Percentiles rank a stretch among this genome's conserved stretches.
Evolutionary conservation across 2,888 invertebrate genomes (phyloP).

Genomic region (Polydesmus complanatus): DNA sequence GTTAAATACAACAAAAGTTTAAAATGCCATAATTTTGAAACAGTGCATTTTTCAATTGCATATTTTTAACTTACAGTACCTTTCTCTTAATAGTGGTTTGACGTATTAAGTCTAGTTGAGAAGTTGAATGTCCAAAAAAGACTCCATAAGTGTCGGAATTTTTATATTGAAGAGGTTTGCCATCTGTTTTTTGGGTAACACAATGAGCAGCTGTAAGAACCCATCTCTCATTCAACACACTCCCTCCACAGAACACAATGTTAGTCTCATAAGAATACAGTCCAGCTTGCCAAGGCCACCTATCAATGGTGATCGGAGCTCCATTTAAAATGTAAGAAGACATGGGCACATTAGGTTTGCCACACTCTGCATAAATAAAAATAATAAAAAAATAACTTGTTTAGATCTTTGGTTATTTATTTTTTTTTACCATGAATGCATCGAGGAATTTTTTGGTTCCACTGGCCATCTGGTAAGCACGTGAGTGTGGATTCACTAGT

Average conservation of each 20-base stretch:
- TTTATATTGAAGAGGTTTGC: background rate
- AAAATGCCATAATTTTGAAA: too few relatives aligned
- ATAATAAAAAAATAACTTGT: too few relatives aligned
- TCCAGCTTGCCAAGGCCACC: constrained; percentile 22
- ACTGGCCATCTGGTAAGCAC: background rate
- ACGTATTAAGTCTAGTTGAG: background rate
- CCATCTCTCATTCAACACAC: background rate
- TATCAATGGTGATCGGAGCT: constrained; percentile 18
- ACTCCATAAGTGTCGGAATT: background rate
- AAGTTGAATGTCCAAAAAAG: background rate
- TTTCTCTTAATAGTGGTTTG: background rate
- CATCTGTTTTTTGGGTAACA: background rate
- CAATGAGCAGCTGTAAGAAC: background rate
- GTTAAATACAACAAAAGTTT: too few relatives aligned
- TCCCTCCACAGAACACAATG: background rate
- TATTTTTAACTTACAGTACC: too few relatives aligned
- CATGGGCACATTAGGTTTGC: constrained; percentile 18
- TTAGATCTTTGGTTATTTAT: too few relatives aligned
- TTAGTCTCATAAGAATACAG: background rate
- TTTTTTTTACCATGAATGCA: background rate
- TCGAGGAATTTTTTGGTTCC: background rate
- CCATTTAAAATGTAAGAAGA: constrained; percentile 21
- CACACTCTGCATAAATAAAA: too few relatives aligned
- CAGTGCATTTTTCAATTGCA: too few relatives aligned
- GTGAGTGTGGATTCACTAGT: background rate